Base-by-base conservation (phyloP, 1,140 invertebrate species). In the Pissodes strobi region DNA sequence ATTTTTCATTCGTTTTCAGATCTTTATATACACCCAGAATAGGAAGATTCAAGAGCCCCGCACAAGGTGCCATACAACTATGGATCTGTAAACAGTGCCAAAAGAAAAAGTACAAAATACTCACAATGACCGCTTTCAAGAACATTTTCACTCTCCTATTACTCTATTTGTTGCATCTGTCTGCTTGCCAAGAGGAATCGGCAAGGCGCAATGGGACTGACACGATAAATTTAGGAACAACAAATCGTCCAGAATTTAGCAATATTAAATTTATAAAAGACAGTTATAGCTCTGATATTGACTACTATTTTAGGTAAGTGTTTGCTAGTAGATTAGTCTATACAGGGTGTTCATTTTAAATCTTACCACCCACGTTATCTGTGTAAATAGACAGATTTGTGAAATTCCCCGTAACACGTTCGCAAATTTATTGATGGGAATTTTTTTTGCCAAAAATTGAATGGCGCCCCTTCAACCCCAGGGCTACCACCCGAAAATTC, bases 171-270 rank as follows among this genome's bases (percentile, higher is more conserved):
- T 19, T 57, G 1, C 38, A 21, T 27, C n/a, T 45, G 53, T 43
- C 37, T 41, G 21, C 39, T 34, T 57, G 53, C 53, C 53, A 57
- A 53, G 15, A 38, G 12, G 19, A 45, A 41, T 18, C n/a, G 39
- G 21, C 8, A 9, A 23, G 22, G 23, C 52, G 25, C 4, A 41
- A 43, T 27, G 34, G 15, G 45, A 38, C 43, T 22, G 19, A 15
- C 19, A 22, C 15, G 15, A 25, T 58, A 58, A 46, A 48, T 43
- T 45, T 57, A 57, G 22, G 22, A 15, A 22, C n/a, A 57, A 41
- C 15, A 27, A 67, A 65, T 64, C 67, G 66, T 70, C 66, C 69
- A 70, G 34, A 64, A 48, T 63, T 70, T 68, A 70, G 66, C 69
- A 70, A 70, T 70, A 68, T 67, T 58, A 53, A 66, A 49, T 53